Conservation (phyloP, 2,113 vertebrate genomes). For the Cochlearius cochlearius region DNA sequence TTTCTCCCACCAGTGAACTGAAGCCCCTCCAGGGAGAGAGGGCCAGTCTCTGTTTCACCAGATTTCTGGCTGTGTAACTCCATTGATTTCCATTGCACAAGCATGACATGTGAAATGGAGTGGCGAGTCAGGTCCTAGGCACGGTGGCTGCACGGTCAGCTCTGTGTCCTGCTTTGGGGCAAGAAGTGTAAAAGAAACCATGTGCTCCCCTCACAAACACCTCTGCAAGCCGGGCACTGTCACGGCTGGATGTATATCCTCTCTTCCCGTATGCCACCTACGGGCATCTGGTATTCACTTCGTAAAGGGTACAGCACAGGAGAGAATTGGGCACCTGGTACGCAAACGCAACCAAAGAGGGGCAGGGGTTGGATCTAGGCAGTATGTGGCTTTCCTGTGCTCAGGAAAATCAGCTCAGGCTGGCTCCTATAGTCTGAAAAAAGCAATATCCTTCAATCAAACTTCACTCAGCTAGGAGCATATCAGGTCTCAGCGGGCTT, state of each 20-base stretch:
- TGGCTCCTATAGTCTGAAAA: neutral
- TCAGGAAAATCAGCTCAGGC: neutral
- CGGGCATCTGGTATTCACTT: accelerated
- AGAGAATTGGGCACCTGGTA: neutral
- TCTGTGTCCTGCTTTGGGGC: accelerated
- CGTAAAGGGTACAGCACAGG: neutral
- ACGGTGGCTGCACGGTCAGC: neutral
- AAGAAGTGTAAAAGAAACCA: neutral
- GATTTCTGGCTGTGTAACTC: constrained; percentile 29
- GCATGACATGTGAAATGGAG: neutral
- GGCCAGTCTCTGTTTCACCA: neutral
- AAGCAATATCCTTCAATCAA: neutral
- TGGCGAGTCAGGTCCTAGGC: neutral
- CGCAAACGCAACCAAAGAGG: neutral
- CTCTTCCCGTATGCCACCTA: neutral
- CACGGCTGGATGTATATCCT: neutral
- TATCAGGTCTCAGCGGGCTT: neutral
- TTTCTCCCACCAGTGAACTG: neutral
- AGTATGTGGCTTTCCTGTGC: neutral
- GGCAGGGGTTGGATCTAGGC: neutral
- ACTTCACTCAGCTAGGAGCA: neutral
- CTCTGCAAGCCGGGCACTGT: neutral
- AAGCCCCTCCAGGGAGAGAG: neutral
- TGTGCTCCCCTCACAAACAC: neutral
- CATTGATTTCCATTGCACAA: constrained; percentile 6